These are phyloP conservation scores for Eupsilia transversa DNA, from an alignment of 2,888 invertebrate species.

Conservation along the genomic window DNA sequence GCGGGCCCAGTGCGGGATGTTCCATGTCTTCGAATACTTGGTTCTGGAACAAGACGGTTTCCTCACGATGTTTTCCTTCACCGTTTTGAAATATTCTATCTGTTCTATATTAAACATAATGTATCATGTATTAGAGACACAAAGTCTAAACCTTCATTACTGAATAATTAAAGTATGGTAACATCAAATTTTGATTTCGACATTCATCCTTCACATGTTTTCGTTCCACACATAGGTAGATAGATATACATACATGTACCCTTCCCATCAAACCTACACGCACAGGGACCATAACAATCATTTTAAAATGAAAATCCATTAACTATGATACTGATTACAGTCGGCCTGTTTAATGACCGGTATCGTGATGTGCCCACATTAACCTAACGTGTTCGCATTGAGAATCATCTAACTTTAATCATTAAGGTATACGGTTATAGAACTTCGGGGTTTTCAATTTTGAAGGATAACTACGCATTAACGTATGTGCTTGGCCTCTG, in stretches of 20 bases:
- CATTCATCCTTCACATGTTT: background rate
- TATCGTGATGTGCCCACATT: conserved; percentile 56
- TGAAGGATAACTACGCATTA: conserved; percentile 36
- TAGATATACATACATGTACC: background rate
- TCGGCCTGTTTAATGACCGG: conserved; percentile 41
- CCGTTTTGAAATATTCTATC: background rate
- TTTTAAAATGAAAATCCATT: conserved; percentile 61
- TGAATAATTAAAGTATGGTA: background rate
- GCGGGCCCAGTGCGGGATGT: background rate
- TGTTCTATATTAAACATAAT: background rate
- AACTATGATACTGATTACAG: conserved; percentile 44
- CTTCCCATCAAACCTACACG: conserved; percentile 17
- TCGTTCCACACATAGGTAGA: background rate
- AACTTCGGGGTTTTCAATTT: conserved; percentile 48
- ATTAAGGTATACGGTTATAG: conserved; percentile 56
- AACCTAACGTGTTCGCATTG: conserved; percentile 52
- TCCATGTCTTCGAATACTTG: background rate
- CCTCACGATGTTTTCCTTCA: background rate
- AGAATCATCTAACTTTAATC: conserved; percentile 59
- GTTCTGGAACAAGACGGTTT: background rate
- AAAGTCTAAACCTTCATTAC: conserved; percentile 2
- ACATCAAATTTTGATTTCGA: background rate
- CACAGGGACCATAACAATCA: conserved; percentile 44
- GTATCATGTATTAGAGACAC: too few species aligned
- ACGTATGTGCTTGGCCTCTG: conserved; percentile 7